phyloP scores from a whole-genome alignment of 2,888 invertebrate genomes.

The Kryphioiulus occultus region DNA sequence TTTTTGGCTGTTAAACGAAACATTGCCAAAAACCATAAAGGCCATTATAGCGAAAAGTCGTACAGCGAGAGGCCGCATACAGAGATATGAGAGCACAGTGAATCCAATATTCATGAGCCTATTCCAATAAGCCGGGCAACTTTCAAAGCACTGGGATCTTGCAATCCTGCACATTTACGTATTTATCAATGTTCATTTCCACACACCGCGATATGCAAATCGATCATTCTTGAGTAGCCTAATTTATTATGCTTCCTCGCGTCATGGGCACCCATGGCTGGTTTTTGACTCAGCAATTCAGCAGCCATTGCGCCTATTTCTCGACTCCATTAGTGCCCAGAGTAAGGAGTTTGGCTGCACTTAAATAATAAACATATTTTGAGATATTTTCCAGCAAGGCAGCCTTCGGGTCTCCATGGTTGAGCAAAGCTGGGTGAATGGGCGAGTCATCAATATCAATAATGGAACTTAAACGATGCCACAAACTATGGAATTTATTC shows the following conservation, averaged over 20 bases:
- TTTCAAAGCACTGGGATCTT: too few relatives aligned
- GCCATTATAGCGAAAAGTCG: not conserved
- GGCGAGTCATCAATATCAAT: conserved; percentile 23
- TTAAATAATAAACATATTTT: conserved; percentile 14
- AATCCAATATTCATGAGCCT: not conserved
- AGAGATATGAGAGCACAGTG: not conserved
- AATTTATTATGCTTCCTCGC: not conserved
- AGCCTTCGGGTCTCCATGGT: not conserved
- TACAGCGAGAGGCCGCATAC: not conserved
- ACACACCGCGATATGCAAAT: not conserved
- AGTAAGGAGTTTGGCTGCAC: not conserved
- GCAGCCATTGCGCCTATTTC: not conserved
- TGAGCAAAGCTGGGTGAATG: not conserved
- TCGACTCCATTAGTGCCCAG: not conserved
- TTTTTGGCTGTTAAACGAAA: too few relatives aligned
- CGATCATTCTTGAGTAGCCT: conserved; percentile 22
- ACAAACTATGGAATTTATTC: conserved; percentile 23
- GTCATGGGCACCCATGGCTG: not conserved
- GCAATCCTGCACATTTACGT: not conserved
- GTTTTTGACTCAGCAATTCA: not conserved
- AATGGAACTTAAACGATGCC: conserved; percentile 23
- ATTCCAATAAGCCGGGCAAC: too few relatives aligned
- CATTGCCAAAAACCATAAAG: too few relatives aligned
- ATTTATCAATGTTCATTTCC: not conserved
- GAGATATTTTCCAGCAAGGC: not conserved